Base-by-base conservation (phyloP, 2,113 vertebrate species). In the Cynoglossus semilaevis region DNA sequence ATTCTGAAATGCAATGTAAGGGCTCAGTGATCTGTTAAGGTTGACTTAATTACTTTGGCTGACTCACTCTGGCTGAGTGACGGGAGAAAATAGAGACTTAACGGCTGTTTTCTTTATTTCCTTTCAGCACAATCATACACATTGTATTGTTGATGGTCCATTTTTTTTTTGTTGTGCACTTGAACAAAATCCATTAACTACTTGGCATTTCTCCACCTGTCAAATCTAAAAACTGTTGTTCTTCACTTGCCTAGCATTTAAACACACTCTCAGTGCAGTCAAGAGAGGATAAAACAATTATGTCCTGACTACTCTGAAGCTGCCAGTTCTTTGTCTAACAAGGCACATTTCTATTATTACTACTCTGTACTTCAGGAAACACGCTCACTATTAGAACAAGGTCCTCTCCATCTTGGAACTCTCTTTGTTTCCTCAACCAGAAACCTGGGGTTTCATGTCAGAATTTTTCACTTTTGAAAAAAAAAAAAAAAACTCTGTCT, bases 161-260 rank as follows among this genome's bases (percentile, higher is more conserved):
- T 55, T 69, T 67, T 29, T 29, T 29, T 29, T 69, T 14, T 74
- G 45, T 52, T 51, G 63, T 70, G 70, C 42, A 58, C 62, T 57
- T 43, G 42, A 63, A 59, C 48, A 69, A 66, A 74, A 79, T 43
- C 63, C 57, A 79, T 72, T 72, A 74, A 71, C 72, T 58, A 49
- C 70, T 72, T 73, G 71, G 58, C 74, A 73, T 53, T 44, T 50
- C 49, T 53, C 22, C 36, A 36, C 4, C 13, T 15, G 29, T 18
- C 38, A 70, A 60, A 61, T 54, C 44, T 48, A 49, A 51, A 58
- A 65, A 58, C 51, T 51, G 11, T 41, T 70, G 53, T 71, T 81
- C 71, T 44, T 46, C 43, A 17, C 46, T 55, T 58, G 34, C 70
- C 49, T 61, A 46, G 79, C 57, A 68, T 73, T 74, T 19, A 72